phyloP scores from a whole-genome alignment of 2,888 invertebrate species.

The Adelphocoris suturalis region DNA sequence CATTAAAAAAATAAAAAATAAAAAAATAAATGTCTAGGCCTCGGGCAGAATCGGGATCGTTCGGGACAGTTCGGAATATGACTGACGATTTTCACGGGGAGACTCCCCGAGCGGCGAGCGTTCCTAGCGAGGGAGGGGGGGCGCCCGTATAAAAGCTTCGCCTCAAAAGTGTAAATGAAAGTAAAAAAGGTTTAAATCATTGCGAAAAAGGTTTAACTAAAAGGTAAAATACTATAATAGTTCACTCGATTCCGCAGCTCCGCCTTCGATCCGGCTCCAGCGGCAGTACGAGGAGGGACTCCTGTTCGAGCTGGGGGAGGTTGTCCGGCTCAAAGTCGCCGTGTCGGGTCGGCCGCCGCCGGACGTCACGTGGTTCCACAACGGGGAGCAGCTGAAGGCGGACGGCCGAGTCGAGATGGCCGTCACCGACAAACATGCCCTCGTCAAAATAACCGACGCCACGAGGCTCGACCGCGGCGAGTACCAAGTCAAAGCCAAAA shows the following conservation, averaged over 20 bases:
- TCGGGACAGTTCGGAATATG: too few species aligned
- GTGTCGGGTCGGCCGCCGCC: slow-evolving; percentile 93
- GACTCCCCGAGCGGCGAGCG: too few species aligned
- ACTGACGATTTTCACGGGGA: too few species aligned
- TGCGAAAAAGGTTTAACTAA: too few species aligned
- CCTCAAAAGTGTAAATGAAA: too few species aligned
- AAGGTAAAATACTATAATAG: too few species aligned
- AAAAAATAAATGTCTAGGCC: too few species aligned
- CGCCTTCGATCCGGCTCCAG: slow-evolving; percentile 89
- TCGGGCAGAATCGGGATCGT: too few species aligned
- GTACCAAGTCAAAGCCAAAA: slow-evolving; percentile 89
- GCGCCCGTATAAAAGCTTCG: too few species aligned
- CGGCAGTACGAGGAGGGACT: slow-evolving; percentile 93
- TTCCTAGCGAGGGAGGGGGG: too few species aligned
- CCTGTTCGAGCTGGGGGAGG: slow-evolving; percentile 91
- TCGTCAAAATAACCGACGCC: slow-evolving; percentile 88
- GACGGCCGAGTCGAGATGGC: slow-evolving; percentile 78
- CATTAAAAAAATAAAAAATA: too few species aligned
- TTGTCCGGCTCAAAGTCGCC: slow-evolving; percentile 90
- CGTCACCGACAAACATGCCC: slow-evolving; percentile 81
- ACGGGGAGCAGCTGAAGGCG: slow-evolving; percentile 84
- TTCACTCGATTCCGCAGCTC: slow-evolving; percentile 80
- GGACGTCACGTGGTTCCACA: slow-evolving; percentile 89
- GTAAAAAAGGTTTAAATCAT: too few species aligned
- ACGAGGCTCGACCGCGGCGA: slow-evolving; percentile 91